Conservation (phyloP, 2,113 vertebrate genomes). For the Burhinus oedicnemus region DNA sequence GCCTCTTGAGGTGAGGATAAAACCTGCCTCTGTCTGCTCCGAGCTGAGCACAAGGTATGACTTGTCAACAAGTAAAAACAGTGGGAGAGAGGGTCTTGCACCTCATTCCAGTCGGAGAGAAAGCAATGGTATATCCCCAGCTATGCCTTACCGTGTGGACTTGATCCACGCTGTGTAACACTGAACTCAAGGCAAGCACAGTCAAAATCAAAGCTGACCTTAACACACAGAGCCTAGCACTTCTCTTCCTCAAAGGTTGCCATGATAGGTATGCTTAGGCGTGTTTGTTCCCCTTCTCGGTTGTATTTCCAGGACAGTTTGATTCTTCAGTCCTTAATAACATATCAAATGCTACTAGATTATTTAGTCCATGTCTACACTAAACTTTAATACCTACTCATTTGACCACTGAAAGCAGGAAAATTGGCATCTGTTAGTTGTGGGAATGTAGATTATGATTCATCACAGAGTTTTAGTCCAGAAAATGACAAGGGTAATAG, state of each 20-base stretch:
- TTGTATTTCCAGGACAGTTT: background rate
- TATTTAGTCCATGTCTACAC: background rate
- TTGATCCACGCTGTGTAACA: rapidly evolving
- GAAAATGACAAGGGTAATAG: background rate
- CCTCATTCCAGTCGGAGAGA: background rate
- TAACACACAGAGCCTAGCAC: background rate
- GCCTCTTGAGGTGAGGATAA: background rate
- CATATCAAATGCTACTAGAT: background rate
- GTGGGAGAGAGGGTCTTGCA: background rate
- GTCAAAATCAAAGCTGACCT: background rate
- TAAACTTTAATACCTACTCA: background rate
- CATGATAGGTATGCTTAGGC: rapidly evolving
- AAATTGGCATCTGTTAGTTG: background rate
- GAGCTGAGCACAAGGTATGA: background rate
- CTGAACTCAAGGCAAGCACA: no score
- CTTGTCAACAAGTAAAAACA: background rate
- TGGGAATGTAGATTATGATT: background rate
- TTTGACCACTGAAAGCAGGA: background rate
- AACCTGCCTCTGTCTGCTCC: background rate
- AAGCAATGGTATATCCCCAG: background rate
- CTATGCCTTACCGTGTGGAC: background rate
- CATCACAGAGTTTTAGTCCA: background rate
- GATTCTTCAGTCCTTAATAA: background rate
- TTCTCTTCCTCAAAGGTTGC: background rate
- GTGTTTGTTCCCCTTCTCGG: background rate